A percentile compares a stretch with the other conserved stretches of the same genome.
These are phyloP conservation scores for Chymomyza caudatula DNA, from an alignment of 2,888 invertebrate species.

Conservation along the genomic window DNA sequence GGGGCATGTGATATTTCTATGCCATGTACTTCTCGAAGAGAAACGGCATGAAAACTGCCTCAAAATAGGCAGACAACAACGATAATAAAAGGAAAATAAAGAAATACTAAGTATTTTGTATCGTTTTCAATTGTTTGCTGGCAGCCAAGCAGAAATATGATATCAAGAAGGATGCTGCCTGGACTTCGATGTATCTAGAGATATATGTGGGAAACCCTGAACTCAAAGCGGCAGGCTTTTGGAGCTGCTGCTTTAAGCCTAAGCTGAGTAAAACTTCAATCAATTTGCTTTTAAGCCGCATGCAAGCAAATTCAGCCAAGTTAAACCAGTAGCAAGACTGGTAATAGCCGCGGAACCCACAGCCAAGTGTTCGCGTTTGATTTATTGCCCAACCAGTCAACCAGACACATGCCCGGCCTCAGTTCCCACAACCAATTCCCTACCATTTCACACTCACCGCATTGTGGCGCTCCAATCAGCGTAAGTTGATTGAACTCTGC, in stretches of 20 bases:
- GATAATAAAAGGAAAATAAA: conserved; percentile 23
- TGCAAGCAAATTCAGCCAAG: conserved; percentile 41
- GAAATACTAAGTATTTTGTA: conserved; percentile 68
- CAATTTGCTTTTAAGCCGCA: conserved; percentile 34
- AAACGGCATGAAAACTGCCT: conserved; percentile 8
- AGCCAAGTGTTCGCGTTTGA: conserved; percentile 27
- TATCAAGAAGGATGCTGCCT: conserved; percentile 40
- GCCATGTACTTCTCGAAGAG: not conserved
- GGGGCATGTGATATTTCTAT: conserved; percentile 43
- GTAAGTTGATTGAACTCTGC: conserved; percentile 60
- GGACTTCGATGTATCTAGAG: not conserved
- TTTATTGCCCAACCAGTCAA: conserved; percentile 31
- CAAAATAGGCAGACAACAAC: conserved; percentile 1
- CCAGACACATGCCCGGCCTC: not conserved
- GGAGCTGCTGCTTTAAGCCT: not conserved
- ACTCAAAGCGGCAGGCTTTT: too few relatives aligned
- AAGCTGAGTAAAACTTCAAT: conserved; percentile 19
- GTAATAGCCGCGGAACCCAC: conserved; percentile 39
- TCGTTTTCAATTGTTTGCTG: conserved; percentile 72
- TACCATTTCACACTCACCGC: conserved; percentile 49
- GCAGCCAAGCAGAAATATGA: conserved; percentile 71
- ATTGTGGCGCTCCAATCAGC: conserved; percentile 52
- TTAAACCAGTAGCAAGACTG: conserved; percentile 45
- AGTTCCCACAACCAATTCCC: not conserved
- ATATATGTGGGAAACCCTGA: not conserved